Base-by-base conservation (phyloP, 2,797 vertebrate species). In the Acipenser oxyrinchus region DNA sequence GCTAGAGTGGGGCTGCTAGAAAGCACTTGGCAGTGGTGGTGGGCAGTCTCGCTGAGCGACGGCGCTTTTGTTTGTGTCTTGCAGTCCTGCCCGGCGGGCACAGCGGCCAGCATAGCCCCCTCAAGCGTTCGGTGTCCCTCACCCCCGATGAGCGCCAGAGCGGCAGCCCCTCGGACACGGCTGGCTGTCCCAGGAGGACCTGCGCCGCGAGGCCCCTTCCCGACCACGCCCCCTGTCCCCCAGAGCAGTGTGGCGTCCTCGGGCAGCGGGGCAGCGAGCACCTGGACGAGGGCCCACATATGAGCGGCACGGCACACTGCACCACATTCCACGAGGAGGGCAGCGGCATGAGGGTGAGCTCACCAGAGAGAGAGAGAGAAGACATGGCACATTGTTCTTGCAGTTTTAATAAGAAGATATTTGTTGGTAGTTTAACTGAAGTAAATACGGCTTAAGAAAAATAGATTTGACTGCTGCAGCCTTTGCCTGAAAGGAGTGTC, bases 221-320 rank as follows among this genome's bases (percentile, higher is more conserved):
- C 8, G 95, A 98, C 83, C 96, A 99, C 74, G 96, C 95, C 96
- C 96, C 75, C 93, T 99, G 73, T 99, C 97, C 68, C 97, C 77
- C 97, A 99, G 92, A 98, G 97, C 89, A 99, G 97, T 86, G 93
- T 99, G 79, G 95, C 97, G 68, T 99, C 97, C 77, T 98, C 97
- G 9, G 96, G 97, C 84, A 99, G 96, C 71, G 97, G 96, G 95
- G 96, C 84, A 99, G 96, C 76, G 97, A 99, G 88, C 94, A 95
- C 81, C 92, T 96, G 90, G 97, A 99, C 83, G 97, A 99, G 82
- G 87, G 91, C 87, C 79, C 86, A 75, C 91, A 79, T 55, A 77
- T 88, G 60, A 83, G 82, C 60, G 74, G 79, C 57, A 77, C 76
- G 12, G 70, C 90, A 23, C 90, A 92, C 80, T 93, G 94, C 83